Evolutionary conservation across 2,797 vertebrate species (phyloP).

Genomic region (Tapera naevia): DNA sequence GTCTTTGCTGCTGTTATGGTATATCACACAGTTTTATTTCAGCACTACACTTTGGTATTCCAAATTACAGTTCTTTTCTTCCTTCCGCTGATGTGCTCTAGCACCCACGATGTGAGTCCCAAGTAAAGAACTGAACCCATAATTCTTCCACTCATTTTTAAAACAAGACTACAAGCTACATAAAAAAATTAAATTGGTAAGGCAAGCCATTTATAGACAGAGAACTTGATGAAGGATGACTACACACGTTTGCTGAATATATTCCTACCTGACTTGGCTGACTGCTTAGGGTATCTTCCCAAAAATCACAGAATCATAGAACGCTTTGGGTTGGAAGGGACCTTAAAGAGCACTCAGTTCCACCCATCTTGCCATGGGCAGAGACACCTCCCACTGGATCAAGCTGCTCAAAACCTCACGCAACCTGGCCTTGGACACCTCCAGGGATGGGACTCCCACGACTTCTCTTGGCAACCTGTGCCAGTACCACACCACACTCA

Average conservation of each 20-base stretch:
- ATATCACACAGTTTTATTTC: neutral
- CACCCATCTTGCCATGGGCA: too few species aligned
- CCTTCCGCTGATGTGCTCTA: too few species aligned
- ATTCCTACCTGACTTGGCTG: too few species aligned
- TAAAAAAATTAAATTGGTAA: neutral
- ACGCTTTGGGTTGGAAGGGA: too few species aligned
- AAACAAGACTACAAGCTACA: neutral
- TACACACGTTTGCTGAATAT: neutral
- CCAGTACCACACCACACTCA: too few species aligned
- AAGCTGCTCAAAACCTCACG: too few species aligned
- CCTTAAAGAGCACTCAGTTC: too few species aligned
- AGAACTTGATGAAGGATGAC: neutral
- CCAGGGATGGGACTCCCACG: too few species aligned
- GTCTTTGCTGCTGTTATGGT: neutral
- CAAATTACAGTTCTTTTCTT: neutral
- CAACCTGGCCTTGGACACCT: too few species aligned
- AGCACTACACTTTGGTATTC: neutral
- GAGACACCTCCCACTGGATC: too few species aligned
- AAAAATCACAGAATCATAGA: neutral
- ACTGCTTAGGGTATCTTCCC: neutral
- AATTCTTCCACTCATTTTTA: neutral
- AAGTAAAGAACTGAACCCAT: neutral
- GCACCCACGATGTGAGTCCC: neutral
- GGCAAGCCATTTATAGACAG: neutral
- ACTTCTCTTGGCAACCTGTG: too few species aligned